Evolutionary conservation across 2,797 vertebrate genomes (phyloP), one percentile per base, ranked within the genome.

Genomic region (Cyclopterus lumpus): DNA sequence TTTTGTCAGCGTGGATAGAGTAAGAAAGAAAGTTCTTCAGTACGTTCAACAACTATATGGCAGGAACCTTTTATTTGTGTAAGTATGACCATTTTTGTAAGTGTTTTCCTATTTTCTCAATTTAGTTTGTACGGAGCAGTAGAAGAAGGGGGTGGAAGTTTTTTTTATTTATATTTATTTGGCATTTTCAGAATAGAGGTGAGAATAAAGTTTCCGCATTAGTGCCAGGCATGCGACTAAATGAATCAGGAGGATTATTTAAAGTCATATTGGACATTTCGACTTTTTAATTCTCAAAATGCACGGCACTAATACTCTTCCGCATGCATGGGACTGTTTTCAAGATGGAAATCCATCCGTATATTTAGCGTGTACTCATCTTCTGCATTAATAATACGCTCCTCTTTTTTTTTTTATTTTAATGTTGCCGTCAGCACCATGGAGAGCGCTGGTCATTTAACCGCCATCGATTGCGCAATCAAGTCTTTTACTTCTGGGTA

Each of bases 351-450:
- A 44, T 28, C 38, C 58, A 38, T 22, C 22, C 15, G 8, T 34
- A 60, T 4, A 11, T 28, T 28, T 1, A 49, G 36, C 30, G 14
- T 3, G 15, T 22, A 3, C 36, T 28, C 4, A 11, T 2, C 5
- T 30, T 1, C 18, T 24, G 44, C 30, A 30, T 63, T 63, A 40
- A 62, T 24, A 38, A 44, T n/a, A 0, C 16, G 7, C n/a, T 53
- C 1, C 2, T 60, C n/a, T n/a, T n/a, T n/a, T n/a, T n/a, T n/a
- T n/a, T n/a, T n/a, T n/a, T n/a, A n/a, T 28, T 53, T 68, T 44
- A 8, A 60, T 42, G 1, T 5, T 8, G 38, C 30, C 14, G 1
- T 88, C 89, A 88, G 89, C 79, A 87, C 88, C 86, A 76, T 71
- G 85, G 91, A 88, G 82, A 91, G 87, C 1, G 32, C 48, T 26